A percentile compares a stretch with the other conserved stretches of the same genome.
phyloP scores from a whole-genome alignment of 1,140 invertebrate species.

The Magallana angulata region DNA sequence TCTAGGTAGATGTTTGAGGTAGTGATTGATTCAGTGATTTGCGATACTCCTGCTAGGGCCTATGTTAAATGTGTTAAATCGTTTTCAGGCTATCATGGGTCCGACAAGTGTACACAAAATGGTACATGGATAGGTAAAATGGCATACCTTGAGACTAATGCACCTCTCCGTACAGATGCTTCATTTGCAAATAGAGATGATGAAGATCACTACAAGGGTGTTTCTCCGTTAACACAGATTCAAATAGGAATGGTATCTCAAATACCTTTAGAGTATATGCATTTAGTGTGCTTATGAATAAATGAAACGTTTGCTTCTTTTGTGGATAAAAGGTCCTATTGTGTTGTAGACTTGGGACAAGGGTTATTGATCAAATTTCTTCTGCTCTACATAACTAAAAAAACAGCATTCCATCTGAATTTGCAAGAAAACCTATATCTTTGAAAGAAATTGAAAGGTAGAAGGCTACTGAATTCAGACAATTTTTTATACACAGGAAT shows the following conservation, averaged over 20 bases:
- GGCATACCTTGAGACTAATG: slow-evolving; percentile 60
- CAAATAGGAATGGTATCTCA: too few species aligned
- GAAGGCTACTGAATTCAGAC: slow-evolving; percentile 81
- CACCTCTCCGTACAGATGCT: slow-evolving; percentile 57
- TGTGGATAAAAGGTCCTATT: too few species aligned
- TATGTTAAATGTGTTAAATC: slow-evolving; percentile 73
- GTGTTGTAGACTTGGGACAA: too few species aligned
- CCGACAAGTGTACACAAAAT: slow-evolving; percentile 72
- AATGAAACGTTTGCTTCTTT: too few species aligned
- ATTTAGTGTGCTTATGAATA: too few species aligned
- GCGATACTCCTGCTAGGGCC: slow-evolving; percentile 77
- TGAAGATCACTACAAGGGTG: too few species aligned
- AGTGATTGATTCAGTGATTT: slow-evolving; percentile 66
- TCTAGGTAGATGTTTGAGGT: neutral
- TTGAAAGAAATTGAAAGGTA: slow-evolving; percentile 75
- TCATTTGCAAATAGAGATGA: too few species aligned
- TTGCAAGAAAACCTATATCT: slow-evolving; percentile 76
- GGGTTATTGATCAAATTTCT: too few species aligned
- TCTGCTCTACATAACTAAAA: slow-evolving; percentile 42
- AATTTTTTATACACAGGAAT: slow-evolving; percentile 11
- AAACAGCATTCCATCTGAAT: slow-evolving; percentile 73
- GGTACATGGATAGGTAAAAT: slow-evolving; percentile 55
- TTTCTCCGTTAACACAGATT: too few species aligned
- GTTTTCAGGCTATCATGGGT: slow-evolving; percentile 74
- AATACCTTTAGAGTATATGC: too few species aligned